These are phyloP conservation scores for Ptiloglossa arizonensis DNA, from an alignment of 1,140 invertebrate species.

Conservation along the genomic window DNA sequence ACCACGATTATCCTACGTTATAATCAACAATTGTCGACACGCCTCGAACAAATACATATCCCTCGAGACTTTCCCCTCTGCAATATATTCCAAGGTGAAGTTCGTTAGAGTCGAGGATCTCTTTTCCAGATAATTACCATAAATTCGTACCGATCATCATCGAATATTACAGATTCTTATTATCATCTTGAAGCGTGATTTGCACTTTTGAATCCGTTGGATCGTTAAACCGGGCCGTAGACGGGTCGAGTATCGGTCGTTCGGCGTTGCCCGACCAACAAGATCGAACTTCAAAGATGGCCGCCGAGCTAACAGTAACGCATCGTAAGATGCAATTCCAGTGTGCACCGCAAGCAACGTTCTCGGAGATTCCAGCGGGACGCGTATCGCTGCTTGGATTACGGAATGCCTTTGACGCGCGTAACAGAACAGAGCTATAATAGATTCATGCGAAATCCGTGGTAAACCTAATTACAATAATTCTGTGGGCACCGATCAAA, in stretches of 20 bases:
- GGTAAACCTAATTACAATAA: conserved; percentile 63
- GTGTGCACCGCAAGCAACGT: conserved; percentile 8
- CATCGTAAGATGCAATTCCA: conserved; percentile 38
- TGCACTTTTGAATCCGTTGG: too few species aligned
- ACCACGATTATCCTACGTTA: too few species aligned
- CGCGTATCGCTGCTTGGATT: conserved; percentile 28
- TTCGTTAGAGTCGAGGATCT: too few species aligned
- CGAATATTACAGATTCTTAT: too few species aligned
- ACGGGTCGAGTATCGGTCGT: background rate
- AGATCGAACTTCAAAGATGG: background rate
- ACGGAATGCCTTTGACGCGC: conserved; percentile 64
- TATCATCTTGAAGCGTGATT: too few species aligned
- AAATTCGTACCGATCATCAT: too few species aligned
- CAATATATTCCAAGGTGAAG: too few species aligned
- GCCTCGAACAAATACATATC: too few species aligned
- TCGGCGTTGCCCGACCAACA: background rate
- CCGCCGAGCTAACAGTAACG: conserved; percentile 2
- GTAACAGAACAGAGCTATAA: conserved; percentile 57
- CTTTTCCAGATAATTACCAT: too few species aligned
- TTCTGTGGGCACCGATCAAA: conserved; percentile 45
- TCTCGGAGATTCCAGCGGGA: conserved; percentile 49
- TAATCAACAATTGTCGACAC: too few species aligned
- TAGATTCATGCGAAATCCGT: conserved; percentile 55
- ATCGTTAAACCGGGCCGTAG: too few species aligned
- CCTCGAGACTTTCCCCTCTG: too few species aligned